Evolutionary conservation across 2,888 invertebrate genomes (phyloP).

Genomic region (Erebia palarica): DNA sequence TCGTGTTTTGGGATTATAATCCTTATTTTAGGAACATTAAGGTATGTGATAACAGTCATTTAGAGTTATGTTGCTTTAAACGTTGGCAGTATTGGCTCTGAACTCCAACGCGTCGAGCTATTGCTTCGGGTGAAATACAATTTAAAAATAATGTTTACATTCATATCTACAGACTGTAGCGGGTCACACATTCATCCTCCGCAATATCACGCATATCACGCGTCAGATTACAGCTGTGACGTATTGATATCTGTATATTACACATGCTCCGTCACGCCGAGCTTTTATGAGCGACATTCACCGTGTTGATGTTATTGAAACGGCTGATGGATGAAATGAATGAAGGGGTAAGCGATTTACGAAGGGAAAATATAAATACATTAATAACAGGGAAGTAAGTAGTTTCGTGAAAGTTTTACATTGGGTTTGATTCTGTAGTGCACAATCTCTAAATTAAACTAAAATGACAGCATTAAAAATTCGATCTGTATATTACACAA

Average conservation of each 20-base stretch:
- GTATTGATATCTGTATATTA: conserved; percentile 11
- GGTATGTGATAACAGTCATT: too few species aligned
- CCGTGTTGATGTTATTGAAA: not conserved
- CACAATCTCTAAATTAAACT: too few species aligned
- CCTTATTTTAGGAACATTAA: too few species aligned
- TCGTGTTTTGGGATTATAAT: too few species aligned
- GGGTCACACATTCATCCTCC: not conserved
- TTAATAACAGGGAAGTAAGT: not conserved
- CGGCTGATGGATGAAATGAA: not conserved
- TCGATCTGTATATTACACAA: conserved; percentile 18
- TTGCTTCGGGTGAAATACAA: too few species aligned
- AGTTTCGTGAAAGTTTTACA: not conserved
- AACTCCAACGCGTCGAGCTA: too few species aligned
- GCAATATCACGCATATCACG: not conserved
- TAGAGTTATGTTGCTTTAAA: too few species aligned
- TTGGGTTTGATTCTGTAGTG: too few species aligned
- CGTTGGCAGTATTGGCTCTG: too few species aligned
- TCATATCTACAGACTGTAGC: not conserved
- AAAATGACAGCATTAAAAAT: too few species aligned
- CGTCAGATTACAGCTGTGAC: not conserved
- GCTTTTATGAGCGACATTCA: not conserved
- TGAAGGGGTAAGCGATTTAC: not conserved
- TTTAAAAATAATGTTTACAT: too few species aligned
- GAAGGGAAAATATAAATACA: not conserved
- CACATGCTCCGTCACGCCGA: conserved; percentile 3